Conservation (phyloP, 35 echinoderm and acorn worm genomes). For the Chiridota heheva region DNA sequence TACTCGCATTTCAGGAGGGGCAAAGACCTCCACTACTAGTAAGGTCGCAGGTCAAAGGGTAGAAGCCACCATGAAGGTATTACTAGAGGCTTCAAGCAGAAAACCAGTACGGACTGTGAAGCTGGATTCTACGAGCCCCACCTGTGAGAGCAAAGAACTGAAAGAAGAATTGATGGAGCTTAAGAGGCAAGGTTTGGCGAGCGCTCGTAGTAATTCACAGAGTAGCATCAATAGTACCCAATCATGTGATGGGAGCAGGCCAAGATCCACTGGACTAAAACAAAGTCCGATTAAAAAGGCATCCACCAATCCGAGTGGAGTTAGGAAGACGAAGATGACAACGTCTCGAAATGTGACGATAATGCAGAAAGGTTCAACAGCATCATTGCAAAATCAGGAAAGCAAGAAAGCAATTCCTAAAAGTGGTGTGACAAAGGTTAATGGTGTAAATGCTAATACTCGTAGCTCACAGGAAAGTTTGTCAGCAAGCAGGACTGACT, state of each 20-base stretch:
- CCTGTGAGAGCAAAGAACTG: constrained; percentile 32
- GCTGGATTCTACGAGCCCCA: constrained; percentile 5
- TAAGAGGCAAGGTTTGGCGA: constrained; percentile 33
- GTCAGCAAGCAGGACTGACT: constrained; percentile 21
- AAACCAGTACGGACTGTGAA: constrained; percentile 13
- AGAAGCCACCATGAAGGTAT: constrained; percentile 41
- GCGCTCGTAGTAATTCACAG: constrained; percentile 27
- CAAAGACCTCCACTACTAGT: not conserved
- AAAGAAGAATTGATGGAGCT: constrained; percentile 32
- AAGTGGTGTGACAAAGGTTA: constrained; percentile 20
- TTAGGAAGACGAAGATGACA: not conserved
- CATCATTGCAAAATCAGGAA: not conserved
- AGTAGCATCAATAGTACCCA: constrained; percentile 29
- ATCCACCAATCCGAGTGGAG: not conserved
- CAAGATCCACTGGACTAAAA: not conserved
- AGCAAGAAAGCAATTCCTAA: constrained; percentile 17
- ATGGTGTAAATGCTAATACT: constrained; percentile 32
- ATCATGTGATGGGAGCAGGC: constrained; percentile 9
- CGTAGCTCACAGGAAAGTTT: constrained; percentile 32
- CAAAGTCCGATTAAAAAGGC: too few relatives aligned
- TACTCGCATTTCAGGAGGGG: not conserved
- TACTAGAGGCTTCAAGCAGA: constrained; percentile 41
- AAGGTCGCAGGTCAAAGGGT: constrained; percentile 40
- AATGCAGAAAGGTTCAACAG: not conserved
- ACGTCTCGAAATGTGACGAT: not conserved